These are phyloP conservation scores for Netelia fuscicornis DNA, from an alignment of 2,888 invertebrate genomes.

Conservation along the genomic window DNA sequence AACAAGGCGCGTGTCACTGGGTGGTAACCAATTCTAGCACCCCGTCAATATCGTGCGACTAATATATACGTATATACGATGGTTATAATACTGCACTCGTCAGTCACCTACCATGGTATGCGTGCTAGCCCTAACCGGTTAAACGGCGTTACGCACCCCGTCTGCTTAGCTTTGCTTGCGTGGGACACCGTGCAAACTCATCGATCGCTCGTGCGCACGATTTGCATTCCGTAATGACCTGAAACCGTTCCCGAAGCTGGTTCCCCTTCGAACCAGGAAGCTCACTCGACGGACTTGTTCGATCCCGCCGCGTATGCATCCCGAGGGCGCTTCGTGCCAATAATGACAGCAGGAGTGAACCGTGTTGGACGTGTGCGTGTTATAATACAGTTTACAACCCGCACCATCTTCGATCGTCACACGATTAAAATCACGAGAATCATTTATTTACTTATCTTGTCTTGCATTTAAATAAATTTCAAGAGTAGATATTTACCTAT, in stretches of 20 bases:
- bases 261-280: conserved; percentile 22
- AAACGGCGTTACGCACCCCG: conserved; percentile 80
- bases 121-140: conserved; percentile 76
- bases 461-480: too few relatives aligned
- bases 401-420: too few relatives aligned
- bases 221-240: conserved; percentile 84
- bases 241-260: conserved; percentile 49
- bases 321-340: conserved; percentile 1
- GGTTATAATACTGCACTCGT: conserved; percentile 28
- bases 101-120: conserved; percentile 46
- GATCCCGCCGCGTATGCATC: neutral
- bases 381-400: too few relatives aligned
- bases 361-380: too few relatives aligned
- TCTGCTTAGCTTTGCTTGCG: conserved; percentile 66
- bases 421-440: too few relatives aligned
- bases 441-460: too few relatives aligned
- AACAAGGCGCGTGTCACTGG: conserved; percentile 83
- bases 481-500: too few relatives aligned
- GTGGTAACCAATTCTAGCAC: conserved; percentile 79
- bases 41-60: conserved; percentile 75
- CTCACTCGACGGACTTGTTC: conserved; percentile 39
- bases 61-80: conserved; percentile 12
- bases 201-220: conserved; percentile 80
- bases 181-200: conserved; percentile 78
- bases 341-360: conserved; percentile 31